Percentiles rank a stretch among this genome's conserved stretches.
Evolutionary conservation across 2,888 invertebrate genomes (phyloP).

Genomic region (Phyllotreta striolata): DNA sequence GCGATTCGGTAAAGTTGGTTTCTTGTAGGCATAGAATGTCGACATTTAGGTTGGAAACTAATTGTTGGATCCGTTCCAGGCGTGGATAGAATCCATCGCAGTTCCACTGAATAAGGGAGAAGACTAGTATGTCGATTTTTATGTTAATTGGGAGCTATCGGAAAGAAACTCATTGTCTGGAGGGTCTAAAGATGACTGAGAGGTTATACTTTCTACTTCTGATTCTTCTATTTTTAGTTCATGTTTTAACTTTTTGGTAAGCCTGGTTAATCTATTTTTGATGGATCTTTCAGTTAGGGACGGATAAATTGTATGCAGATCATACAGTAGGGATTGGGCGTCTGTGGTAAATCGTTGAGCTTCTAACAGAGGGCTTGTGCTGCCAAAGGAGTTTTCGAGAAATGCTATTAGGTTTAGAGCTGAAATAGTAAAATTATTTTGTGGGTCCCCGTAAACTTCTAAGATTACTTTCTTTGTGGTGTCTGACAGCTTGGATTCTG

Average conservation of each 20-base stretch:
- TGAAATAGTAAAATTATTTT: background rate
- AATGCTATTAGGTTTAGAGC: background rate
- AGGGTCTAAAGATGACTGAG: background rate
- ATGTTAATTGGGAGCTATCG: too few species aligned
- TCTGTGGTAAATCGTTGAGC: slow-evolving; percentile 15
- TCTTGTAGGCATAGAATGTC: slow-evolving; percentile 17
- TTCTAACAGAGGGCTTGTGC: background rate
- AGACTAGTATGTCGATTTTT: background rate
- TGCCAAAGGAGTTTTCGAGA: background rate
- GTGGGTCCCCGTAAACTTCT: too few species aligned
- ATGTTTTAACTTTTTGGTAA: slow-evolving; percentile 26
- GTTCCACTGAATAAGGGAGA: slow-evolving; percentile 17
- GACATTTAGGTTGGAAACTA: background rate
- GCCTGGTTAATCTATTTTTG: slow-evolving; percentile 32
- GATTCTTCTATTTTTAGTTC: background rate
- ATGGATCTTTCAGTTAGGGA: slow-evolving; percentile 22
- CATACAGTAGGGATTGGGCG: slow-evolving; percentile 24
- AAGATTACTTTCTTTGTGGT: too few species aligned
- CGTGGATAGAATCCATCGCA: slow-evolving; percentile 22
- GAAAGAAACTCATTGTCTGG: too few species aligned
- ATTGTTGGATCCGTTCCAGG: slow-evolving; percentile 3
- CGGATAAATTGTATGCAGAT: slow-evolving; percentile 28
- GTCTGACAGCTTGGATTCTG: too few species aligned
- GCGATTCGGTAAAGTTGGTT: slow-evolving; percentile 9
- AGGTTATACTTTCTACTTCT: background rate